These are phyloP conservation scores for Caenorhabditis remanei DNA, from an alignment of 1,140 invertebrate species.

Conservation along the genomic window DNA sequence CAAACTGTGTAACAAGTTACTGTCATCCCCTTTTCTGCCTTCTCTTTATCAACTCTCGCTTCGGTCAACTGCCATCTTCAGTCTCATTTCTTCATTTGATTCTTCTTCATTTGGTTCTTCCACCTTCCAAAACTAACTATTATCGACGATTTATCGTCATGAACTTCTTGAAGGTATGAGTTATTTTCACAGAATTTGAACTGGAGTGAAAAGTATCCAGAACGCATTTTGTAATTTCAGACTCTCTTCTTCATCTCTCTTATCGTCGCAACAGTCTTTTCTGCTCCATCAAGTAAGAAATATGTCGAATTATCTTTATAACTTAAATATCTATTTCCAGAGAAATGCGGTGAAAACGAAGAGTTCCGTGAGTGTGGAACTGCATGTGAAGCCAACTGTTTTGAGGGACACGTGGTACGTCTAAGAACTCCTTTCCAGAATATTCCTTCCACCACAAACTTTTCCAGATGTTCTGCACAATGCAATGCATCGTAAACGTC, in stretches of 20 bases:
- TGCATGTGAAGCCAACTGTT: conserved; percentile 63
- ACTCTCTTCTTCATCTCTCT: not conserved
- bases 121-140: not conserved
- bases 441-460: not conserved
- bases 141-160: no score
- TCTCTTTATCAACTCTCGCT: no score
- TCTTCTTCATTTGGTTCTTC: not conserved
- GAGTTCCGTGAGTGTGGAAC: conserved; percentile 58
- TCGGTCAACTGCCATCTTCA: no score
- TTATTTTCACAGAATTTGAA: no score
- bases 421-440: not conserved
- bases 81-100: not conserved
- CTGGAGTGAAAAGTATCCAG: not conserved
- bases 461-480: conserved; percentile 62
- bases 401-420: conserved; percentile 39
- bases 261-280: not conserved
- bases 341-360: conserved; percentile 58
- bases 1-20: conserved; percentile 10
- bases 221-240: not conserved
- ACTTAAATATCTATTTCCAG: not conserved
- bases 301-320: not conserved
- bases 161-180: conserved; percentile 16
- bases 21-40: not conserved
- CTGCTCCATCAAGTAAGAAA: not conserved
- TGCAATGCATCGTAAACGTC: conserved; percentile 61